Conservation (phyloP, 2,113 vertebrate species). For the Tenebrosternarchus preto region DNA sequence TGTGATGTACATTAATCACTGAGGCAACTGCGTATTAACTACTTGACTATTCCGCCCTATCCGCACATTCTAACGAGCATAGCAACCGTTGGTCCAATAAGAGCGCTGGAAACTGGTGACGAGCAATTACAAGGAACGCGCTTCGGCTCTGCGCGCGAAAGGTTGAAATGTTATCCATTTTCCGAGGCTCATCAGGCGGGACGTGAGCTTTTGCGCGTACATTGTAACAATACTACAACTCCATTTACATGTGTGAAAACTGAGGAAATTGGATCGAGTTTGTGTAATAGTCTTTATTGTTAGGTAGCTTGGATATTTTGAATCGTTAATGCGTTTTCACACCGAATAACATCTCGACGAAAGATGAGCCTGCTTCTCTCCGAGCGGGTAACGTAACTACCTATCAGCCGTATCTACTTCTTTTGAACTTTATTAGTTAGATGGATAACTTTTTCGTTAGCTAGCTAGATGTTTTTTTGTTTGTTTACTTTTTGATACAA, state of each 20-base stretch:
- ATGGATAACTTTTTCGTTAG: too few relatives aligned
- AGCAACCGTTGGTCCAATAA: conserved; percentile 62
- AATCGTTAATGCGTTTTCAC: conserved; percentile 32
- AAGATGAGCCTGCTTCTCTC: conserved; percentile 70
- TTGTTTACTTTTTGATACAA: too few relatives aligned
- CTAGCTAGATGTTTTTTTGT: too few relatives aligned
- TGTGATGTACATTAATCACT: not conserved
- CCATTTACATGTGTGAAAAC: too few relatives aligned
- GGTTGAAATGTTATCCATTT: conserved; percentile 60
- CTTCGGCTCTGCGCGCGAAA: conserved; percentile 75
- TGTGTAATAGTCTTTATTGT: too few relatives aligned
- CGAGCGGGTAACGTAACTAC: conserved; percentile 65
- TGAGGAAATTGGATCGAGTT: too few relatives aligned
- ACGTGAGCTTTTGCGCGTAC: conserved; percentile 41
- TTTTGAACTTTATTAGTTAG: too few relatives aligned
- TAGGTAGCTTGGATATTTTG: not conserved
- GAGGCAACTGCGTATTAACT: not conserved
- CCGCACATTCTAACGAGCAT: not conserved
- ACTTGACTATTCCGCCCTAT: conserved; percentile 21
- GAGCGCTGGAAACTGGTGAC: conserved; percentile 43
- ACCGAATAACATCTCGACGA: conserved; percentile 45
- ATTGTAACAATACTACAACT: too few relatives aligned
- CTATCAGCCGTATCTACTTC: not conserved
- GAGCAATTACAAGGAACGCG: conserved; percentile 54
- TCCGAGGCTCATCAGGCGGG: conserved; percentile 66